Conservation (phyloP, 1,140 invertebrate species). For the Mactra quadrangularis region DNA sequence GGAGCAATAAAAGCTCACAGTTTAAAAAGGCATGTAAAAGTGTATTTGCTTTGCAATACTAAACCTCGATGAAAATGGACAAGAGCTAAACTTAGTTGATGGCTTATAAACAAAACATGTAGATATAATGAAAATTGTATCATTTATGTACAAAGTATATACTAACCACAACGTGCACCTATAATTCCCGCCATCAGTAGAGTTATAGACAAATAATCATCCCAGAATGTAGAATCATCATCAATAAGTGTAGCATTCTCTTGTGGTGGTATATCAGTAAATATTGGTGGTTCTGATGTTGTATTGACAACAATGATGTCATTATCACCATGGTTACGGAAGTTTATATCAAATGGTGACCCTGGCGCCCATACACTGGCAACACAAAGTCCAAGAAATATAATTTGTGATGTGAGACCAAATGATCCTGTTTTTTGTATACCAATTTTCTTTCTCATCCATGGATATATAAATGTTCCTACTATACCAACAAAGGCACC, state of each 20-base stretch:
- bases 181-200: conserved; percentile 84
- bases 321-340: not conserved
- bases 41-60: too few relatives aligned
- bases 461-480: conserved; percentile 84
- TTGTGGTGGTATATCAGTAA: not conserved
- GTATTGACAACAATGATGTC: not conserved
- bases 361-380: conserved; percentile 86
- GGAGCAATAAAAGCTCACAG: too few relatives aligned
- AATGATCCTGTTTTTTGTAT: conserved; percentile 83
- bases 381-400: conserved; percentile 84
- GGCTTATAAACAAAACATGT: too few relatives aligned
- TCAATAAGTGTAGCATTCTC: not conserved
- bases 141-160: too few relatives aligned
- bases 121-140: too few relatives aligned
- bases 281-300: not conserved
- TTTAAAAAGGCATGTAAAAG: too few relatives aligned
- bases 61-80: too few relatives aligned
- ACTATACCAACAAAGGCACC: conserved; percentile 84
- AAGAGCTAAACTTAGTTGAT: too few relatives aligned
- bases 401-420: conserved; percentile 78
- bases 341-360: conserved; percentile 84
- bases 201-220: conserved; percentile 78
- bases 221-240: not conserved
- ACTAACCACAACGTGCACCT: conserved; percentile 84
- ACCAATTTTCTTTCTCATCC: conserved; percentile 80